Evolutionary conservation across 2,888 invertebrate genomes (phyloP), one percentile per base, ranked within the genome.

Genomic region (Phengaris arion): DNA sequence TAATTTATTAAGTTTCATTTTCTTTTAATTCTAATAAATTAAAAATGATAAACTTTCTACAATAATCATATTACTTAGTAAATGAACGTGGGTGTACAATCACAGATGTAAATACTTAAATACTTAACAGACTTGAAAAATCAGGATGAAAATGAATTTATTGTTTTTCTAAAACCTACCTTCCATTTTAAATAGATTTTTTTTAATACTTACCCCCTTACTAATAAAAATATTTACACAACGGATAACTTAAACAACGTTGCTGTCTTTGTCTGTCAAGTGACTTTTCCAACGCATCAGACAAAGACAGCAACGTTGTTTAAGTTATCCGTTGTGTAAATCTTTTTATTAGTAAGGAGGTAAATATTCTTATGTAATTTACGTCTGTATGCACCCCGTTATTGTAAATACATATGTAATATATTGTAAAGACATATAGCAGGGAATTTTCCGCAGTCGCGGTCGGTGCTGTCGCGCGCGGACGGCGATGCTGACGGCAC

Each of bases 401-500:
- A 48, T 51, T 8, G n/a, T 3, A 15, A n/a, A n/a, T n/a, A n/a
- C n/a, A n/a, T n/a, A n/a, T n/a, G n/a, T n/a, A n/a, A n/a, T 51
- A 6, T 15, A 48, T 15, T 9, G 6, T 64, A 8, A 64, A 35
- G 15, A 64, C 35, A 12, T 22, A 64, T 22, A 64, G 7, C 22
- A 15, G 15, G 51, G 4, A 22, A 52, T 35, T 74, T 64, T 76
- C 51, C 9, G 35, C 73, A 77, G 81, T 68, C 52, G 22, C 81
- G 79, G 2, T 79, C 77, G 51, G 79, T 77, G 51, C 64, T 79
- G 51, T 81, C 85, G 8, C 81, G 79, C 13, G 74, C 76, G 1
- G 83, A 82, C 35, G 78, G 77, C 2, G 87, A 87, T 8, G 81
- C 79, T 15, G 79, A 82, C n/a, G 75, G 81, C 2, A 81, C 79